Evolutionary conservation across 2,888 invertebrate species (phyloP).

Genomic region (Drosophila atroscutellata): DNA sequence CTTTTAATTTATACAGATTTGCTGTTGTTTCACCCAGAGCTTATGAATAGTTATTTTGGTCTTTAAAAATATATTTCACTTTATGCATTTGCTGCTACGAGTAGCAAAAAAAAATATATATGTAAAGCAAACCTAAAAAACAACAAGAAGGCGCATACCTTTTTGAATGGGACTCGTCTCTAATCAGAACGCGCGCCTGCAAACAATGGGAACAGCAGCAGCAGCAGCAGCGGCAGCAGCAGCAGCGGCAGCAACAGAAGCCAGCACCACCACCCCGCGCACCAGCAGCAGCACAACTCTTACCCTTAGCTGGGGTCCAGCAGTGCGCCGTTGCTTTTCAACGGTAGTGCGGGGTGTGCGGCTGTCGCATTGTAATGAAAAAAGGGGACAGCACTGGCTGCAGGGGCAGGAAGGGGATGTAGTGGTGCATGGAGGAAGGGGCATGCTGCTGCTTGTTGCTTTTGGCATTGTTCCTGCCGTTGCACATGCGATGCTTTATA

Average conservation of each 20-base stretch:
- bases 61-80: constrained; percentile 48
- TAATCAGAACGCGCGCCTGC: constrained; percentile 77
- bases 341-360: constrained; percentile 30
- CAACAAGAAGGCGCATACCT: constrained; percentile 51
- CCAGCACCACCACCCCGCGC: not conserved
- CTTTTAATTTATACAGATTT: constrained; percentile 17
- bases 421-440: not conserved
- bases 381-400: constrained; percentile 47
- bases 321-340: constrained; percentile 24
- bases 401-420: not conserved
- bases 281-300: constrained; percentile 10
- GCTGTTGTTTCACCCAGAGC: constrained; percentile 5
- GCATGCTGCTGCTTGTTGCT: constrained; percentile 68
- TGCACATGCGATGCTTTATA: constrained; percentile 75
- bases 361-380: constrained; percentile 70
- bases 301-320: constrained; percentile 9
- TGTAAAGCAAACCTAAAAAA: constrained; percentile 11
- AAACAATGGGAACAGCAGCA: constrained; percentile 66
- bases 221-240: not conserved
- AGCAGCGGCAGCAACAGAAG: not conserved
- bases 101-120: not conserved
- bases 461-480: constrained; percentile 76
- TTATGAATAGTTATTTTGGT: constrained; percentile 27
- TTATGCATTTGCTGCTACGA: constrained; percentile 49
- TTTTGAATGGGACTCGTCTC: constrained; percentile 65